Percentiles rank a stretch among this genome's conserved stretches.
Conservation (phyloP, 2,797 vertebrate genomes). For the Gadopsis bispinosus region DNA sequence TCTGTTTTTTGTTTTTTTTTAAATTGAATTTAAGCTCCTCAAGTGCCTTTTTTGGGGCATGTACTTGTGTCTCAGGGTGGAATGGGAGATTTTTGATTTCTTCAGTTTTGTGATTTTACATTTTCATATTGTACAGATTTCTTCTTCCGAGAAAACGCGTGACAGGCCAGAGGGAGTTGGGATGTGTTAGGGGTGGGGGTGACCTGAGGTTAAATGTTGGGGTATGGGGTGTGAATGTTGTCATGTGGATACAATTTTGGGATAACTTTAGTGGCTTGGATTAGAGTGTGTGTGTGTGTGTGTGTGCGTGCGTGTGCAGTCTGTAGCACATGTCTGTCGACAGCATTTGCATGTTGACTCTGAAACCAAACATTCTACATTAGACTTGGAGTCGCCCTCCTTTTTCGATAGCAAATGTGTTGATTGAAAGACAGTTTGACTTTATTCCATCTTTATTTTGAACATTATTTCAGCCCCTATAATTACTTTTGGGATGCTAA, state of each 20-base stretch:
- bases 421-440: neutral
- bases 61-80: conserved; percentile 10
- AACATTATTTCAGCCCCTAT: neutral
- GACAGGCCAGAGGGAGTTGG: conserved; percentile 14
- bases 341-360: conserved; percentile 42
- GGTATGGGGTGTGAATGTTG: conserved; percentile 27
- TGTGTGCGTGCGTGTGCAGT: neutral
- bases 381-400: neutral
- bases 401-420: neutral
- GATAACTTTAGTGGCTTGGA: conserved; percentile 27
- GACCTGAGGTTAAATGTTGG: conserved; percentile 37
- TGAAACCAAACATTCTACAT: conserved; percentile 19
- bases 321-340: conserved; percentile 12
- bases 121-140: conserved; percentile 9
- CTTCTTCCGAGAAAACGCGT: conserved; percentile 1
- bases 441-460: neutral
- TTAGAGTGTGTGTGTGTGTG: conserved; percentile 7
- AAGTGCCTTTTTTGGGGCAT: conserved; percentile 5
- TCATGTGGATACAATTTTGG: conserved; percentile 23
- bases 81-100: conserved; percentile 16
- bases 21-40: conserved; percentile 30
- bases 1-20: conserved; percentile 23
- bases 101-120: conserved; percentile 19
- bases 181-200: neutral
- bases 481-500: neutral